Percentiles rank a stretch among this genome's conserved stretches.
Evolutionary conservation across 2,888 invertebrate genomes (phyloP).

Genomic region (Cephonodes hylas): DNA sequence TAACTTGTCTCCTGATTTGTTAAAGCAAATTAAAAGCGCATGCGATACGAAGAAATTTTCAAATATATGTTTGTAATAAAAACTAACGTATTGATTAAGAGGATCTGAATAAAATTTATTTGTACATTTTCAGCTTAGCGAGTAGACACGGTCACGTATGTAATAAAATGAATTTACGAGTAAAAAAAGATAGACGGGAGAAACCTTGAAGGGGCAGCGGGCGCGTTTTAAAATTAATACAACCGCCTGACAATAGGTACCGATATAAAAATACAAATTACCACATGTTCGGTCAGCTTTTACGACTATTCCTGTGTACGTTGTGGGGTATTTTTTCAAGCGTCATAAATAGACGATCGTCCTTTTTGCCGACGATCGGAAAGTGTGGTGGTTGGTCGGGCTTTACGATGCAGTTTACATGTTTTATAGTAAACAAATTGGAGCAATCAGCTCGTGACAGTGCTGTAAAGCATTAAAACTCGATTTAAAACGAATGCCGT

Average conservation of each 20-base stretch:
- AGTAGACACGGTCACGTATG: slow-evolving; percentile 9
- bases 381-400: slow-evolving; percentile 30
- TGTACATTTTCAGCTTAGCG: neutral
- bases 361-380: slow-evolving; percentile 29
- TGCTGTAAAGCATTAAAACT: slow-evolving; percentile 55
- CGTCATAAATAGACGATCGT: slow-evolving; percentile 43
- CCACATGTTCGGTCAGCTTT: slow-evolving; percentile 36
- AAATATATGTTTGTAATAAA: neutral
- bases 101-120: neutral
- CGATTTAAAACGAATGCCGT: slow-evolving; percentile 38
- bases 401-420: slow-evolving; percentile 49
- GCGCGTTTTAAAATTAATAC: slow-evolving; percentile 44
- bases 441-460: slow-evolving; percentile 58
- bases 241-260: slow-evolving; percentile 33
- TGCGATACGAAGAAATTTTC: neutral
- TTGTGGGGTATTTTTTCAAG: slow-evolving; percentile 24
- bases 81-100: neutral
- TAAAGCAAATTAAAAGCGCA: neutral
- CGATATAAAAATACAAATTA: slow-evolving; percentile 33
- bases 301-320: slow-evolving; percentile 40
- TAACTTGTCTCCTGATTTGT: neutral
- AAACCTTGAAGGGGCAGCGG: slow-evolving; percentile 23
- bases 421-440: slow-evolving; percentile 69
- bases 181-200: slow-evolving; percentile 32
- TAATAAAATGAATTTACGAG: slow-evolving; percentile 34